These are phyloP conservation scores for Vultur gryphus DNA, from an alignment of 2,797 vertebrate genomes.

Conservation along the genomic window DNA sequence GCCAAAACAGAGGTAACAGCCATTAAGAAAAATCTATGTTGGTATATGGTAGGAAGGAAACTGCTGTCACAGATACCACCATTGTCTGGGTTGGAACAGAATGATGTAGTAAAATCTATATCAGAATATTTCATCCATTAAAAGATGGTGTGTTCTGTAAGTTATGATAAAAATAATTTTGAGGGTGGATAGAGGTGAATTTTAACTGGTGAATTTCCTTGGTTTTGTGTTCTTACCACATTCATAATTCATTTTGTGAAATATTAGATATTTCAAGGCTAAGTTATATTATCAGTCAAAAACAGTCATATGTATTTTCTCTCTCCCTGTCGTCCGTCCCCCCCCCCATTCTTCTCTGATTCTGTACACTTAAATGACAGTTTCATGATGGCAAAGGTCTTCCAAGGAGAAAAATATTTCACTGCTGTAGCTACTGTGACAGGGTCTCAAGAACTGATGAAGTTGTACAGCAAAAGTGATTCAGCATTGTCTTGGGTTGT, in stretches of 20 bases:
- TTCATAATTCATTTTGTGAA: not conserved
- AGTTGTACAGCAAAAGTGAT: not conserved
- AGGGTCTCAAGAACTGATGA: not conserved
- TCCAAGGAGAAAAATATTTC: not conserved
- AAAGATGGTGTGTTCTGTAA: not conserved
- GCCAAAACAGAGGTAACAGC: not conserved
- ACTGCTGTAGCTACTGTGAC: not conserved
- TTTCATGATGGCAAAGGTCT: not conserved
- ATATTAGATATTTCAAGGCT: not conserved
- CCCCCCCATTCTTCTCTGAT: not conserved
- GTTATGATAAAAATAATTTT: not conserved
- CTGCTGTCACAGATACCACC: not conserved
- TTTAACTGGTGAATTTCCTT: not conserved
- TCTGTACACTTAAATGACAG: not conserved
- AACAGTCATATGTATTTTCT: not conserved
- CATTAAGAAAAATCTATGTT: accelerated
- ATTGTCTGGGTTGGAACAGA: not conserved
- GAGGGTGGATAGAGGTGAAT: not conserved
- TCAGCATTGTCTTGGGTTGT: not conserved
- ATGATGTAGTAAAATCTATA: not conserved
- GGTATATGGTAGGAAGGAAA: not conserved
- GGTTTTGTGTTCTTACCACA: not conserved
- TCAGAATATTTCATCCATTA: not conserved
- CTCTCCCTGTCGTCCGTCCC: accelerated
- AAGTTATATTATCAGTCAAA: not conserved